Evolutionary conservation across 2,797 vertebrate species (phyloP), one percentile per base, ranked within the genome.

Genomic region (Paratrypauchen microcephalus): DNA sequence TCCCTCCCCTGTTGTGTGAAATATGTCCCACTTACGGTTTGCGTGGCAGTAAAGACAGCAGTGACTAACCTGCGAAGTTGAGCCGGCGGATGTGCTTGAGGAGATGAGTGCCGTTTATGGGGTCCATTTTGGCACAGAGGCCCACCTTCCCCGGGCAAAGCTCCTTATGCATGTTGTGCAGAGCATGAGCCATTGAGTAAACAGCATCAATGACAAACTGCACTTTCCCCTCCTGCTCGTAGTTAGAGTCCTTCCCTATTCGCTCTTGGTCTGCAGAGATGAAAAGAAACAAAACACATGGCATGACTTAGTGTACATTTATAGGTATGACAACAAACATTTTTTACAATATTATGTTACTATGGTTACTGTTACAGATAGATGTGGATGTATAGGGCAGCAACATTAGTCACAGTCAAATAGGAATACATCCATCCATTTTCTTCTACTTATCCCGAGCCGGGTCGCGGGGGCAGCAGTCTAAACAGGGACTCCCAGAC

Each of bases 181-280:
- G 94, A 0, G 96, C 97, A 0, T 98, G 96, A 11, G 96, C 97
- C 97, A 98, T 98, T 61, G 96, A 93, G 0, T 98, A 99, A 55
- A 99, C 97, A 0, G 97, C 97, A 0, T 99, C 97, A 0, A 99
- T 98, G 59, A 99, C 97, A 57, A 99, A 99, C 85, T 98, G 97
- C 60, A 98, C 97, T 79, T 99, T 99, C 72, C 97, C 97, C 78
- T 99, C 97, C 88, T 99, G 97, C 83, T 99, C 97, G 0, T 98
- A 99, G 0, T 93, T 83, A 0, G 97, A 97, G 88, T 98, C 95
- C 85, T 97, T 96, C 74, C 96, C 96, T 19, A 99, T 99, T 74
- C 97, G 93, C 84, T 99, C 97, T 1, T 97, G 93, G 90, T 98
- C 97, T 99, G 93, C 24, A 75, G 5, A 16, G 30, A 80, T 0